A percentile compares a stretch with the other conserved stretches of the same genome.
These are phyloP conservation scores for Orchesella cincta DNA, from an alignment of 1,140 invertebrate genomes.

Conservation along the genomic window DNA sequence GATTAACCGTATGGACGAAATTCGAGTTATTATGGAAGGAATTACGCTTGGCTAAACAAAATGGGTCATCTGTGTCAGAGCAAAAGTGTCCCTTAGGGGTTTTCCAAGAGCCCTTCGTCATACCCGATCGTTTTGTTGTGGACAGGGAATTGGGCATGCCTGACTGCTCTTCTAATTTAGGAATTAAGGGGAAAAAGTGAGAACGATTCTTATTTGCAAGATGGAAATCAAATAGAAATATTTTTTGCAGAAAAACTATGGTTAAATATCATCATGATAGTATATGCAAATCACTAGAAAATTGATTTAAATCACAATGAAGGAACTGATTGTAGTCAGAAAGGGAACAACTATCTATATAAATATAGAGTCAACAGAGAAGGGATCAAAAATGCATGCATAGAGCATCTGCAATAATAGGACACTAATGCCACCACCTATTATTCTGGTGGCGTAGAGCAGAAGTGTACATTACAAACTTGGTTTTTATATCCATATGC, in stretches of 20 bases:
- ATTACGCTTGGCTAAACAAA: conserved; percentile 6
- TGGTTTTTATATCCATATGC: too few species aligned
- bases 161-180: not conserved
- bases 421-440: conserved; percentile 5
- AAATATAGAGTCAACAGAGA: conserved; percentile 4
- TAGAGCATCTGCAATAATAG: conserved; percentile 27
- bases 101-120: not conserved
- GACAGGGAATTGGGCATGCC: not conserved
- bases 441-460: too few species aligned
- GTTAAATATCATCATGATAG: too few species aligned
- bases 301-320: conserved; percentile 1
- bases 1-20: conserved; percentile 21
- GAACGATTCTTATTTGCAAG: too few species aligned
- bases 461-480: too few species aligned
- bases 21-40: conserved; percentile 6
- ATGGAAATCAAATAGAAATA: too few species aligned
- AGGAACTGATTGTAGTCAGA: not conserved
- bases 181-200: too few species aligned
- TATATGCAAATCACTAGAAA: not conserved
- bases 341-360: not conserved
- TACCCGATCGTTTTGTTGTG: not conserved
- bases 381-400: conserved; percentile 23
- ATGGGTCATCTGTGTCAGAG: conserved; percentile 16
- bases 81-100: not conserved
- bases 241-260: too few species aligned